Percentiles rank a stretch among this genome's conserved stretches.
phyloP scores from a whole-genome alignment of 2,888 invertebrate genomes.

The Agriopis marginaria region DNA sequence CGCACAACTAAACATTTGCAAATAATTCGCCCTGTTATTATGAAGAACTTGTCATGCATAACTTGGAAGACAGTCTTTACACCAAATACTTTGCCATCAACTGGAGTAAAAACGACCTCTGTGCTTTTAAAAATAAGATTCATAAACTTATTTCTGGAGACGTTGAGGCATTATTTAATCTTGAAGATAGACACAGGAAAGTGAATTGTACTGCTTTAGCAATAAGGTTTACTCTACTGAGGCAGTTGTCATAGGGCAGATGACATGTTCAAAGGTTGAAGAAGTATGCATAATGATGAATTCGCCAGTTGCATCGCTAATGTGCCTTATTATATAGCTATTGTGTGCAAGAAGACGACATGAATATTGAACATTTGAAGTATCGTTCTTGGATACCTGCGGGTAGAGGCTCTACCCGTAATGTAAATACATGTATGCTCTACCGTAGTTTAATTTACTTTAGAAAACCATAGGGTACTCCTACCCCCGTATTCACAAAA shows the following conservation, averaged over 20 bases:
- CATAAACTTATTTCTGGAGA: constrained; percentile 1
- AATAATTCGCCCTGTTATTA: constrained; percentile 54
- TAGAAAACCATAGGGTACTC: too few relatives aligned
- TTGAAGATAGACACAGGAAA: background rate
- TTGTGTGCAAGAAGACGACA: constrained; percentile 57
- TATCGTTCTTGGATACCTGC: background rate
- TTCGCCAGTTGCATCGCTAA: constrained; percentile 69
- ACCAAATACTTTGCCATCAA: constrained; percentile 9
- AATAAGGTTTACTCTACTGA: constrained; percentile 34
- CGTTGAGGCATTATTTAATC: background rate
- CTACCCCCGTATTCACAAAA: too few relatives aligned
- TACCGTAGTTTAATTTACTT: too few relatives aligned
- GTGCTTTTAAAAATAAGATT: constrained; percentile 26
- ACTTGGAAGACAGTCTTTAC: constrained; percentile 39
- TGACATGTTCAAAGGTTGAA: constrained; percentile 67
- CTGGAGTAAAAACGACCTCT: constrained; percentile 19
- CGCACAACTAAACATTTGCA: constrained; percentile 32
- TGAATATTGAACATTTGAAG: constrained; percentile 59
- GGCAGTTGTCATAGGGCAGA: constrained; percentile 46
- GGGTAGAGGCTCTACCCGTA: too few relatives aligned
- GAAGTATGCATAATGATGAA: constrained; percentile 69
- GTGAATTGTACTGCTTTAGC: constrained; percentile 18
- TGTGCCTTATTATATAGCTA: constrained; percentile 62
- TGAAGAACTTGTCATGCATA: constrained; percentile 52
- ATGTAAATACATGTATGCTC: too few relatives aligned